Evolutionary conservation across 2,888 invertebrate species (phyloP).

Genomic region (Orthonychiurus folsomi): DNA sequence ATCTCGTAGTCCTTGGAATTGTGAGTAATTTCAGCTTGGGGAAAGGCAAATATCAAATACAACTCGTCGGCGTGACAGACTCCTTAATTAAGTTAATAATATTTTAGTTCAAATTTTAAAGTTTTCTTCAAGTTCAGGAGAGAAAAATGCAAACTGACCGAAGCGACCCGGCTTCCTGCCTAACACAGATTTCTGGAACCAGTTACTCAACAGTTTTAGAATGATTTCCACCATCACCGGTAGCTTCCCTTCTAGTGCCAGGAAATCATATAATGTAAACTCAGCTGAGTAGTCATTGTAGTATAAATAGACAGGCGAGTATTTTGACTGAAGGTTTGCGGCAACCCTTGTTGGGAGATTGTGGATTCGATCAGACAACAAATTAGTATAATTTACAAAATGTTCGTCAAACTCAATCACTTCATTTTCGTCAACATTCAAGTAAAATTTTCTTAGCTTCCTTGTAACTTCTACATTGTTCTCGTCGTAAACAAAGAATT

Average conservation of each 20-base stretch:
- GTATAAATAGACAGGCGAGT: conserved; percentile 29
- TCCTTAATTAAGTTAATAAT: neutral
- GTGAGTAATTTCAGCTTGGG: neutral
- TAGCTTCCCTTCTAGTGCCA: conserved; percentile 5
- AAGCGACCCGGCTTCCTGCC: neutral
- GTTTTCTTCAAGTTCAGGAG: too few relatives aligned
- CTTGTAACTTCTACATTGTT: conserved; percentile 17
- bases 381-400: conserved; percentile 28
- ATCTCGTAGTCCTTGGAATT: neutral
- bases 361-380: conserved; percentile 34
- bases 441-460: conserved; percentile 23
- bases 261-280: conserved; percentile 12
- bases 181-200: conserved; percentile 5
- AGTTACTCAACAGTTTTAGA: neutral
- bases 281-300: conserved; percentile 28
- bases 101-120: too few relatives aligned
- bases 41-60: neutral
- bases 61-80: conserved; percentile 11
- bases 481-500: conserved; percentile 21
- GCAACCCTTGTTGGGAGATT: conserved; percentile 27
- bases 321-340: conserved; percentile 25
- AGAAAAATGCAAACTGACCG: too few relatives aligned
- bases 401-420: conserved; percentile 21
- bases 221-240: conserved; percentile 8
- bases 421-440: conserved; percentile 13